Evolutionary conservation across 2,888 invertebrate species (phyloP).

Genomic region (Tanaodytes sp.): DNA sequence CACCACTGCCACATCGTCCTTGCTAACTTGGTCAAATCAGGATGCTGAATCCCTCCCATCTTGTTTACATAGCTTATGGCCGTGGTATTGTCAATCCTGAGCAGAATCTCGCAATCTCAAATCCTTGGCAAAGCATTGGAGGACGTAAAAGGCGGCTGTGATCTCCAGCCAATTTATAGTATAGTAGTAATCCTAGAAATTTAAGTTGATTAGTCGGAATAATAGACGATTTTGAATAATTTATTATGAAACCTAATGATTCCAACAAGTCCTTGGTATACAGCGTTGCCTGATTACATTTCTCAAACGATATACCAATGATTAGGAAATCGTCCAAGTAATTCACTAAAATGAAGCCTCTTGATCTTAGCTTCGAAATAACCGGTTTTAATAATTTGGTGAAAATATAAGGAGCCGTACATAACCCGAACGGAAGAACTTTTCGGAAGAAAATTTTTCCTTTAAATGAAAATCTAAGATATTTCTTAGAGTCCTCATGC

Average conservation of each 20-base stretch:
- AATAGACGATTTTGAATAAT: neutral
- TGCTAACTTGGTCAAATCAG: neutral
- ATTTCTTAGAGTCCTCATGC: neutral
- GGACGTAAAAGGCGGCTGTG: neutral
- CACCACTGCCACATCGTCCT: neutral
- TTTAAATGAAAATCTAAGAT: neutral
- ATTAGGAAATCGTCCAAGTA: constrained; percentile 3
- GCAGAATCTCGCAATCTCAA: neutral
- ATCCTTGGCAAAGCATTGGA: neutral
- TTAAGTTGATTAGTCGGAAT: neutral
- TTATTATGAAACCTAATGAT: constrained; percentile 23
- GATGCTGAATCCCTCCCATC: constrained; percentile 3
- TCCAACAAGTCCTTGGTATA: neutral
- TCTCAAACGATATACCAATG: neutral
- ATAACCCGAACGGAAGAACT: neutral
- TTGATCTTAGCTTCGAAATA: neutral
- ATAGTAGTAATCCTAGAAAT: neutral
- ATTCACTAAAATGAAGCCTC: neutral
- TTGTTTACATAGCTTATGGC: constrained; percentile 6
- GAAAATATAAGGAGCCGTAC: neutral
- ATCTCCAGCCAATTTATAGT: neutral
- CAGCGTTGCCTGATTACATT: neutral
- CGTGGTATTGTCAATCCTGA: constrained; percentile 3
- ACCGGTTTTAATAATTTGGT: constrained; percentile 1
- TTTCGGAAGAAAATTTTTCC: neutral